Evolutionary conservation across 2,797 vertebrate genomes (phyloP), one percentile per base, ranked within the genome.

Genomic region (Tokudaia tokunoshimensis): DNA sequence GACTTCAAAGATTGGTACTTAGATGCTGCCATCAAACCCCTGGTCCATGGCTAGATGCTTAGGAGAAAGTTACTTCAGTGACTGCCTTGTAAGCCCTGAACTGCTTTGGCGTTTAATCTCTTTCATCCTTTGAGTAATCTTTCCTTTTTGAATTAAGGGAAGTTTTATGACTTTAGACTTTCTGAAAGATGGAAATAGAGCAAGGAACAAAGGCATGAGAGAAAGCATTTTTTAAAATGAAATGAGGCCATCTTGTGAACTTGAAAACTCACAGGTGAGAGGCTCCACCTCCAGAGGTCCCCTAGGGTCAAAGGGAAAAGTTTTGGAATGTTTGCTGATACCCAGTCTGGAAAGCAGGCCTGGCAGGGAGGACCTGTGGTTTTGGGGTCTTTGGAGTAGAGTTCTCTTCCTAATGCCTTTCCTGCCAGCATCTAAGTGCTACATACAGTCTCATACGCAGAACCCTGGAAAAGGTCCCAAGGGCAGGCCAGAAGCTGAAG

Each of bases 221-320:
- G 14, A 55, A 50, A 5, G 1, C 20, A 8, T 24, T 75, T 95
- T 1, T 67, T 63, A 80, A 91, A n/a, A 44, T 55, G 61, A 78
- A 94, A 63, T 74, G 22, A 93, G 72, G 76, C 17, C 8, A 31
- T 88, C 87, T 22, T 84, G n/a, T 93, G 57, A 88, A 90, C 87
- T 85, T 97, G 72, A 93, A 92, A 97, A 75, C 95, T 92, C 67
- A 79, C 78, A 87, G 91, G 57, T 26, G 75, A 63, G 57, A 82
- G 9, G 17, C 76, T 67, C 81, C 75, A 29, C 15, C 55, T 8
- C n/a, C 20, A 72, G 57, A 2, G 37, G 67, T 91, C 26, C 50
- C 31, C 79, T 34, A 57, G 26, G 47, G 65, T 50, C 55, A 26
- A 47, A 15, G 5, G 26, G 81, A 86, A 74, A 90, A 80, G 47